A percentile compares a stretch with the other conserved stretches of the same genome.
phyloP scores from a whole-genome alignment of 2,797 vertebrate genomes.

The Sternotherus odoratus region DNA sequence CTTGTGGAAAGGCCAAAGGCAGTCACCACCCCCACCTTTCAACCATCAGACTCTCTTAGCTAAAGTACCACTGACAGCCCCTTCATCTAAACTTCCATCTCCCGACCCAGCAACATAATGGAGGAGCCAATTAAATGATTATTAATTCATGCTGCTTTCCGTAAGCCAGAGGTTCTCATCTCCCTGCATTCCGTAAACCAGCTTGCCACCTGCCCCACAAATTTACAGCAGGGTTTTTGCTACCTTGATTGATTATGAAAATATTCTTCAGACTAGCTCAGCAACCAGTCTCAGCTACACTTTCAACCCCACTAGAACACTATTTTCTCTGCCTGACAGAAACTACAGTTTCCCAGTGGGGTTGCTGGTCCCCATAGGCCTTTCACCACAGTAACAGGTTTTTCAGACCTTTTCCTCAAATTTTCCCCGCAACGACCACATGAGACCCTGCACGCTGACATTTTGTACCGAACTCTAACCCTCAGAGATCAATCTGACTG shows the following conservation, averaged over 20 bases:
- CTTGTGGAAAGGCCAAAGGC: constrained; percentile 32
- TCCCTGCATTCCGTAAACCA: constrained; percentile 94
- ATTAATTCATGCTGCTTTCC: constrained; percentile 99
- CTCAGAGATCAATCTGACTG: background rate
- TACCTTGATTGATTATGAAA: constrained; percentile 62
- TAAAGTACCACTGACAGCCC: constrained; percentile 87
- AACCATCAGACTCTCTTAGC: constrained; percentile 73
- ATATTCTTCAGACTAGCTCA: background rate
- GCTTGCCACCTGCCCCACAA: constrained; percentile 86
- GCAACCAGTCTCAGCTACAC: constrained; percentile 7
- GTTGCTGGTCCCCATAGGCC: background rate
- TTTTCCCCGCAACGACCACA: too few species aligned
- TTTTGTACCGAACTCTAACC: accelerated
- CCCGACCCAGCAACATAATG: constrained; percentile 86
- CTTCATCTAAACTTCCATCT: constrained; percentile 88
- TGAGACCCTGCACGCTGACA: background rate
- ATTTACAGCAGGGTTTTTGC: constrained; percentile 79
- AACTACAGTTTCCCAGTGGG: background rate
- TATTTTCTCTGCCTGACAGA: background rate
- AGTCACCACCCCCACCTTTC: constrained; percentile 15
- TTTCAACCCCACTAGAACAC: background rate
- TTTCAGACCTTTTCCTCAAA: background rate
- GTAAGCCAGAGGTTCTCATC: constrained; percentile 94
- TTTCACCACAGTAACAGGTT: background rate
- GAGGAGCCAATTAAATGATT: constrained; percentile 96